These are phyloP conservation scores for Apostichopus californicus DNA, from an alignment of 35 echinoderm and acorn worm genomes.

Conservation along the genomic window DNA sequence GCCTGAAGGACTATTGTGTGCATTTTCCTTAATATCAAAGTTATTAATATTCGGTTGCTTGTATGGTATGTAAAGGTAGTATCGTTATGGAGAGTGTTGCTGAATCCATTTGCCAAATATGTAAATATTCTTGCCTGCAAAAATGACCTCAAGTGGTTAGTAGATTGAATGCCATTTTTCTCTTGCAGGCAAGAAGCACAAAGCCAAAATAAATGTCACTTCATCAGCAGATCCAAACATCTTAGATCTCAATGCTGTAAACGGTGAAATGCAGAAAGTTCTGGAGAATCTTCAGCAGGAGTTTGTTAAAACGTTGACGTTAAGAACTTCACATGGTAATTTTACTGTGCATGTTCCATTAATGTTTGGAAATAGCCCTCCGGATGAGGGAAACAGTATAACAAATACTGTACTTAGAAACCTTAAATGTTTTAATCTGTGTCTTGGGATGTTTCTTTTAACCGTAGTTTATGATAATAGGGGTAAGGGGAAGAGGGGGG, in stretches of 20 bases:
- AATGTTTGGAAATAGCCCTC: too few species aligned
- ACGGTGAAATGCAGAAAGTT: conserved; percentile 68
- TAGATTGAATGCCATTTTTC: background rate
- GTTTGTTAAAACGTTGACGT: conserved; percentile 65
- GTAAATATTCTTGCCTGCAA: background rate
- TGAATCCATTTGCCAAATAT: background rate
- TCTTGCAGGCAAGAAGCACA: conserved; percentile 70
- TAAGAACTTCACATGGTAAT: conserved; percentile 79
- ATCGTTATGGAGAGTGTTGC: too few species aligned
- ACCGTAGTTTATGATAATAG: too few species aligned
- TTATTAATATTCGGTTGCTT: too few species aligned
- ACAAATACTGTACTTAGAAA: too few species aligned
- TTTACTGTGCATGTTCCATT: background rate
- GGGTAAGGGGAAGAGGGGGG: too few species aligned
- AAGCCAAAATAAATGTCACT: conserved; percentile 63
- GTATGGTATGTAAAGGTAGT: too few species aligned
- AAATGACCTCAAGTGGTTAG: background rate
- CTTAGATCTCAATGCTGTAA: conserved; percentile 64
- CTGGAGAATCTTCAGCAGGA: conserved; percentile 69
- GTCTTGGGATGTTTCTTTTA: too few species aligned
- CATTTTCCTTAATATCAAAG: too few species aligned
- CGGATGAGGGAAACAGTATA: too few species aligned
- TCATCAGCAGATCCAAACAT: conserved; percentile 72
- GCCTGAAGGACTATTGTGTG: too few species aligned
- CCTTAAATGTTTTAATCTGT: too few species aligned